Percentiles rank a stretch among this genome's conserved stretches.
phyloP scores from a whole-genome alignment of 2,113 vertebrate species.

The Hydropotes inermis region DNA sequence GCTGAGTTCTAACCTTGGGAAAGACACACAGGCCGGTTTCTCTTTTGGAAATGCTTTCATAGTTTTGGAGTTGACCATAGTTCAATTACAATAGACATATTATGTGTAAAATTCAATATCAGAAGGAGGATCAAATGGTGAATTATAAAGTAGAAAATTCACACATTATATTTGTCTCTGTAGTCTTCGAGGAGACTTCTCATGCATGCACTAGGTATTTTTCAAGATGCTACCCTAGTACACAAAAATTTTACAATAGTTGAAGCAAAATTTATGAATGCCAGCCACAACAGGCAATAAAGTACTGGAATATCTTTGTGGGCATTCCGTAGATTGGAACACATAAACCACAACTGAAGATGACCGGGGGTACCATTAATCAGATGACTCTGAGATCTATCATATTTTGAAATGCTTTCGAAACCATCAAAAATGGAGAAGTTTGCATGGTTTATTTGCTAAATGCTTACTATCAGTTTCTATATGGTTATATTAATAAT shows the following conservation, averaged over 20 bases:
- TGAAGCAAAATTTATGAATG: neutral
- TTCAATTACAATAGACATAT: neutral
- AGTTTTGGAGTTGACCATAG: neutral
- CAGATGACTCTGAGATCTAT: neutral
- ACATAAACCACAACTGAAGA: neutral
- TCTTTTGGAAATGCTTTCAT: neutral
- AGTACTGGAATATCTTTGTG: neutral
- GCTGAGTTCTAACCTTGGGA: neutral
- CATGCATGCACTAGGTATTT: neutral
- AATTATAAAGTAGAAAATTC: constrained; percentile 19
- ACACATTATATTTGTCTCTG: neutral
- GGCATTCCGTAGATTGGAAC: neutral
- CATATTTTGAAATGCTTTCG: neutral
- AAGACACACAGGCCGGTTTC: neutral
- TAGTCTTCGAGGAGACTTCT: neutral
- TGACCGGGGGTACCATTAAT: neutral
- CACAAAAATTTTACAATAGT: neutral
- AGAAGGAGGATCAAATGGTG: constrained; percentile 14
- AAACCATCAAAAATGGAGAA: neutral
- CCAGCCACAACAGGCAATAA: neutral
- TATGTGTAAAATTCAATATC: neutral
- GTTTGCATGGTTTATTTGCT: neutral
- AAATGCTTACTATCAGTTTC: neutral
- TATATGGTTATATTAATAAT: neutral
- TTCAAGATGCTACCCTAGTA: neutral